phyloP scores from a whole-genome alignment of 2,113 vertebrate genomes.

The Noctilio leporinus region DNA sequence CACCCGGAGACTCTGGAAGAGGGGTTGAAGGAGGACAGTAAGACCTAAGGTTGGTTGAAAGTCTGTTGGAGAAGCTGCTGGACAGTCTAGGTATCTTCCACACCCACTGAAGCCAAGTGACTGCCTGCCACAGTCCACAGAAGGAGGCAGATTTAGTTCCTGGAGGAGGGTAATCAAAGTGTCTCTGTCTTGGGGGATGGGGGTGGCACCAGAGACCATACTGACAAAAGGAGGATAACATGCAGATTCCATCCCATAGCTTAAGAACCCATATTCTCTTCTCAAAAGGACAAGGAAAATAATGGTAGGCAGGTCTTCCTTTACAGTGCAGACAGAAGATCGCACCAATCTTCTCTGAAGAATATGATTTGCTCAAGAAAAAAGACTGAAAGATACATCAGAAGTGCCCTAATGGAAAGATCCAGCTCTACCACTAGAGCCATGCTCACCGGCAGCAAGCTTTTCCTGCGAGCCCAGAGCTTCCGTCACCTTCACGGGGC shows the following conservation, averaged over 20 bases:
- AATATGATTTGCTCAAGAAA: not conserved
- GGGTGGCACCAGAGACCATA: not conserved
- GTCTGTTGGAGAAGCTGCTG: not conserved
- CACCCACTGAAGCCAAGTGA: not conserved
- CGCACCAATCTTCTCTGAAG: not conserved
- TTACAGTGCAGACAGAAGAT: not conserved
- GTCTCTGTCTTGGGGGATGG: too few species aligned
- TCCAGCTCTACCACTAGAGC: not conserved
- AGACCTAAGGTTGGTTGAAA: not conserved
- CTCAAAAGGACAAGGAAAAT: not conserved
- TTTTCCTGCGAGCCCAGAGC: not conserved
- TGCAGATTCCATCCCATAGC: not conserved
- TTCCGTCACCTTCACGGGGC: not conserved
- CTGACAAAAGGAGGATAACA: accelerated
- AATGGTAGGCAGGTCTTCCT: not conserved
- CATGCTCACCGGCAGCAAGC: not conserved
- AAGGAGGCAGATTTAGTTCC: not conserved
- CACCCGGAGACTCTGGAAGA: not conserved
- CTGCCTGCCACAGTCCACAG: not conserved
- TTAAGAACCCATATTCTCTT: not conserved
- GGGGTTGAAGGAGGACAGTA: accelerated
- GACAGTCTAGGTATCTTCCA: too few species aligned
- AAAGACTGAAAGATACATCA: not conserved
- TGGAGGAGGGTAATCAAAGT: too few species aligned
- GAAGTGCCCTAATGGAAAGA: not conserved